Base-by-base conservation (phyloP, 2,797 vertebrate genomes). In the Echeneis naucrates region DNA sequence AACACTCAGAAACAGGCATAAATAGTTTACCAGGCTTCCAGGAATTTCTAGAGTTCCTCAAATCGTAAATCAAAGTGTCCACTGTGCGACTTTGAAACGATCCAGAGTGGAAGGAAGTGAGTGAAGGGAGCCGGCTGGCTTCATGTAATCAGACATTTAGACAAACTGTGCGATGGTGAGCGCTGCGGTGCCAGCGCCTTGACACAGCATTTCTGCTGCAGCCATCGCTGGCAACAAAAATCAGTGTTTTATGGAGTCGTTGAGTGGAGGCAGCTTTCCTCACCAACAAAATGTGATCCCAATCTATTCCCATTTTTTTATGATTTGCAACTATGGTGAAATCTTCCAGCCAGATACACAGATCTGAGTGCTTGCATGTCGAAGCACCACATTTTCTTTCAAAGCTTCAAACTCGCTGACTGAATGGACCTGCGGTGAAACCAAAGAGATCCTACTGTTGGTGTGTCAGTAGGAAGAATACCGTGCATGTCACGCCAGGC, bases 1-100 rank as follows among this genome's bases (percentile, higher is more conserved):
- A 60, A 76, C 37, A 30, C 37, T 67, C n/a, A 26, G 60, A 77
- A 77, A 42, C 33, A 38, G 67, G 63, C 57, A 14, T 27, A 32
- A 78, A 52, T 54, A 65, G 42, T 82, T 85, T 82, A 64, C 74
- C 72, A 86, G 78, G 71, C 66, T 82, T 86, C 68, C 64, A 67
- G 32, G 81, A 86, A 90, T 78, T 68, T 72, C 59, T 62, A 53
- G 44, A 32, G 48, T 82, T 87, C 69, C 54, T 57, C 23, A 58
- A 82, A 86, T 55, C 64, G 24, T 85, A 78, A 27, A 33, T 88
- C 63, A 79, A 55, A 67, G 64, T 21, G n/a, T 23, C 82, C 13
- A 1, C 65, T 57, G 79, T 75, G 48, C 13, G 33, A 37, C 76
- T 81, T 52, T 65, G 57, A 84, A 70, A 67, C 10, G 17, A 69